phyloP scores from a whole-genome alignment of 2,797 vertebrate genomes.

The Gallirallus australis region DNA sequence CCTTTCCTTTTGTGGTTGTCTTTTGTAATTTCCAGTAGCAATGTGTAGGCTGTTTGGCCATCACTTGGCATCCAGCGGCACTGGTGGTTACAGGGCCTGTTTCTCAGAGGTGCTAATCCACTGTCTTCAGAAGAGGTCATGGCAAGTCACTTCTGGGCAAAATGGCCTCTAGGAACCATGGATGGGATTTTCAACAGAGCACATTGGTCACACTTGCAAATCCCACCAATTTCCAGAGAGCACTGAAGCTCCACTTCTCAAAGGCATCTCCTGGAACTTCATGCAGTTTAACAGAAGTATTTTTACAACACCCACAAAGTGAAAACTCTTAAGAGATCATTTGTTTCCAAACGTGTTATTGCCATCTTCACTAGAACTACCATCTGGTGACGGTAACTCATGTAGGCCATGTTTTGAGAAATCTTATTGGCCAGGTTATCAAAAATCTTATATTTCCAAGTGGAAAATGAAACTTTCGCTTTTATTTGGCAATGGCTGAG shows the following conservation, averaged over 20 bases:
- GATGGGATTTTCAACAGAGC: neutral
- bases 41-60: neutral
- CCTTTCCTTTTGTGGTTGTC: neutral
- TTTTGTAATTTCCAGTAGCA: neutral
- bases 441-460: neutral
- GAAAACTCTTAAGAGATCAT: neutral
- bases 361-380: neutral
- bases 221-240: neutral
- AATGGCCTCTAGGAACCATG: neutral
- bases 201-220: neutral
- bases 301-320: neutral
- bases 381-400: neutral
- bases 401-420: neutral
- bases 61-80: neutral
- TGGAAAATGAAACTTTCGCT: neutral
- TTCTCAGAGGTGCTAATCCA: neutral
- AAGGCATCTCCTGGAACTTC: neutral
- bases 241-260: neutral
- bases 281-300: neutral
- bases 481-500: neutral
- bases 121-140: neutral
- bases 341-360: neutral
- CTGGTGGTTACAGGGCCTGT: neutral
- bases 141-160: neutral
- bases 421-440: neutral